Evolutionary conservation across 2,888 invertebrate species (phyloP).

Genomic region (Carabus problematicus): DNA sequence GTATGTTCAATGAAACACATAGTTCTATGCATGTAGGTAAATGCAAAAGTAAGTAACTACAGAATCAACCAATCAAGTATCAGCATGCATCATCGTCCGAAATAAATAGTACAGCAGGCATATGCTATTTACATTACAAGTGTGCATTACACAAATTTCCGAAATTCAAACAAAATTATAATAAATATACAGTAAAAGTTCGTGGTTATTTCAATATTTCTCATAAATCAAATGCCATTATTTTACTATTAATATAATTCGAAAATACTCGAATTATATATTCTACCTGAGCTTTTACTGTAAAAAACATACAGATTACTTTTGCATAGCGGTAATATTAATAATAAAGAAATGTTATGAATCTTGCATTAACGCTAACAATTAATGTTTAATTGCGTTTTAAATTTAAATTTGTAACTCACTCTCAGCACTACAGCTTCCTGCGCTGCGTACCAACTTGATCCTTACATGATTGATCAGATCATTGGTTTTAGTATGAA

Average conservation of each 20-base stretch:
- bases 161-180: conserved; percentile 2
- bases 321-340: conserved; percentile 12
- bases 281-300: not conserved
- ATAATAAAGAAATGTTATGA: not conserved
- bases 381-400: not conserved
- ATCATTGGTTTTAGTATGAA: too few species aligned
- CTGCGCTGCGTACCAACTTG: not conserved
- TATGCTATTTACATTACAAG: not conserved
- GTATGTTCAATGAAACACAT: not conserved
- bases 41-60: conserved; percentile 19
- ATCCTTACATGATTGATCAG: not conserved
- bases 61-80: not conserved
- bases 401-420: conserved; percentile 2
- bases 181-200: not conserved
- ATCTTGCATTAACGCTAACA: conserved; percentile 9
- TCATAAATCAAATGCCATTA: not conserved
- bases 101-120: not conserved
- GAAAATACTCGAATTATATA: not conserved
- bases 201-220: not conserved
- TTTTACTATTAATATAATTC: not conserved
- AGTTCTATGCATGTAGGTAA: conserved; percentile 4
- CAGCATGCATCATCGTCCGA: not conserved
- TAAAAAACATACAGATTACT: conserved; percentile 8
- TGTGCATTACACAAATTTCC: not conserved
- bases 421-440: too few species aligned